Evolutionary conservation across 1,140 invertebrate species (phyloP).

Genomic region (Agrilus planipennis): DNA sequence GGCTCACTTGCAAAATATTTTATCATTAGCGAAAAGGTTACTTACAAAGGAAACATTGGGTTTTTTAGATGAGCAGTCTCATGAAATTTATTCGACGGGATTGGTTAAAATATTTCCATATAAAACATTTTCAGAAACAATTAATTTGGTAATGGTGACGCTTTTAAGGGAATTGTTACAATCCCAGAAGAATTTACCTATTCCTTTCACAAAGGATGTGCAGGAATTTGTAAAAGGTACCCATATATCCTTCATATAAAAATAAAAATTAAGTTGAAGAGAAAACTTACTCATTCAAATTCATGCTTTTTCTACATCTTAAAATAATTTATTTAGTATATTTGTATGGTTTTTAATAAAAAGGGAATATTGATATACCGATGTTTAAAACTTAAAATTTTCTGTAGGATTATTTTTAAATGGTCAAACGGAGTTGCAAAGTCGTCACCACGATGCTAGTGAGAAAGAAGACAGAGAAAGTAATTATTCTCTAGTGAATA

Average conservation of each 20-base stretch:
- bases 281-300: no score
- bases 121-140: constrained; percentile 85
- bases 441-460: constrained; percentile 66
- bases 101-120: constrained; percentile 69
- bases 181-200: constrained; percentile 76
- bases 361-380: no score
- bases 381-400: neutral
- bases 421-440: constrained; percentile 85
- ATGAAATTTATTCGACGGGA: constrained; percentile 49
- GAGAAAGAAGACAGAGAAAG: constrained; percentile 70
- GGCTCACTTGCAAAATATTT: constrained; percentile 63
- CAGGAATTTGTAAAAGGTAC: constrained; percentile 67
- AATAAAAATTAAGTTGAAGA: neutral
- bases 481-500: constrained; percentile 69
- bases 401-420: constrained; percentile 72
- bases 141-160: constrained; percentile 88
- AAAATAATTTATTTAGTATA: no score
- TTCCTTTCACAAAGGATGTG: constrained; percentile 86
- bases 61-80: constrained; percentile 71
- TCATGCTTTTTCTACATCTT: no score
- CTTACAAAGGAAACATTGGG: constrained; percentile 73
- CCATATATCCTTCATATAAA: neutral
- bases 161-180: constrained; percentile 83
- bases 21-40: constrained; percentile 75
- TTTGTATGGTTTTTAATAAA: no score